A percentile compares a stretch with the other conserved stretches of the same genome.
Evolutionary conservation across 2,797 vertebrate genomes (phyloP).

Genomic region (Notoglanidium macrostoma): DNA sequence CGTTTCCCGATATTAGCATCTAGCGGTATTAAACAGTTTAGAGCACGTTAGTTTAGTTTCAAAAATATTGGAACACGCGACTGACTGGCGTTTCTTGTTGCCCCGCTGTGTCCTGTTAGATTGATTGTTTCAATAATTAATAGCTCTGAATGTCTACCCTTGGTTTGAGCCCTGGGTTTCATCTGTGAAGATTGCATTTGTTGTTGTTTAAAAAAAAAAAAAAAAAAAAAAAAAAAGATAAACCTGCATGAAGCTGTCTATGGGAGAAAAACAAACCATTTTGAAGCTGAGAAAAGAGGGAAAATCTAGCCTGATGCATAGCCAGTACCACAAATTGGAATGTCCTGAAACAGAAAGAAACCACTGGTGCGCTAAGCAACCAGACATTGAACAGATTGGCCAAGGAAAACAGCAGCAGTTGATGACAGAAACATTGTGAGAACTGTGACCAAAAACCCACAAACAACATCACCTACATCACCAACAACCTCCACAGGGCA

Average conservation of each 20-base stretch:
- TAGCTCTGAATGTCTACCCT: neutral
- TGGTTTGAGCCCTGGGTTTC: neutral
- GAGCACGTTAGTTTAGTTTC: no score
- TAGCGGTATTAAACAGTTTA: neutral
- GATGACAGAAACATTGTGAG: neutral
- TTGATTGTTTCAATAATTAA: no score
- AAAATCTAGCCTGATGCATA: neutral
- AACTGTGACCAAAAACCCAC: neutral
- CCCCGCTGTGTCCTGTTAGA: neutral
- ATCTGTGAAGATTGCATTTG: no score
- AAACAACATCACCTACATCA: neutral
- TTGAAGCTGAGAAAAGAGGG: neutral
- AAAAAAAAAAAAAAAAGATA: conserved; percentile 1
- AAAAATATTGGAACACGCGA: neutral
- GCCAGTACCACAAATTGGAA: neutral
- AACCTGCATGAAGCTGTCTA: neutral
- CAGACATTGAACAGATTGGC: neutral
- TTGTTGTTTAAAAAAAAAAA: no score
- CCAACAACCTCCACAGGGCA: neutral
- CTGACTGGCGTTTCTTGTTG: neutral
- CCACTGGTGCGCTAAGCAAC: neutral
- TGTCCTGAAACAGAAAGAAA: neutral
- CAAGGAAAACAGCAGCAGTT: neutral
- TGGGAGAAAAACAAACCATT: neutral
- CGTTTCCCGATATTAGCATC: neutral